phyloP scores from a whole-genome alignment of 2,888 invertebrate genomes.

The Trissolcus brochymenae region DNA sequence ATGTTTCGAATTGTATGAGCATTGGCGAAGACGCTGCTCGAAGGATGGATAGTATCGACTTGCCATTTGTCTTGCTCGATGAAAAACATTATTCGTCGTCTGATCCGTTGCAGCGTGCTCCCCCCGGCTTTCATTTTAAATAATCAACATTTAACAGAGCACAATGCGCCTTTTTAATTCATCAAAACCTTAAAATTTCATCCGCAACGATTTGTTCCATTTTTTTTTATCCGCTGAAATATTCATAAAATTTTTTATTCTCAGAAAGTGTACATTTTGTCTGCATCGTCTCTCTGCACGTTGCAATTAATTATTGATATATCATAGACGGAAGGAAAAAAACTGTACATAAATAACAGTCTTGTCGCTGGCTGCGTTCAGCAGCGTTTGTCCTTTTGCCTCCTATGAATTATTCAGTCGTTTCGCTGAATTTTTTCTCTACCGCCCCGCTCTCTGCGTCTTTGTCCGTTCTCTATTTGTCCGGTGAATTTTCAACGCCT shows the following conservation, averaged over 20 bases:
- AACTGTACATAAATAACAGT: constrained; percentile 12
- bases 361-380: constrained; percentile 9
- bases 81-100: constrained; percentile 66
- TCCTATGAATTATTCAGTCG: constrained; percentile 33
- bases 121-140: too few species aligned
- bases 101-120: background rate
- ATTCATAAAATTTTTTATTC: too few species aligned
- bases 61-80: constrained; percentile 71
- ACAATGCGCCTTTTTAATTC: too few species aligned
- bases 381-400: constrained; percentile 20
- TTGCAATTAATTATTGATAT: constrained; percentile 26
- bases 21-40: constrained; percentile 3
- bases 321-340: constrained; percentile 1
- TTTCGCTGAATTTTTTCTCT: constrained; percentile 18
- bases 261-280: background rate
- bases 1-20: constrained; percentile 14
- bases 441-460: background rate
- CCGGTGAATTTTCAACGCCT: constrained; percentile 9
- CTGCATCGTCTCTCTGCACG: background rate
- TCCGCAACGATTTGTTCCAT: background rate
- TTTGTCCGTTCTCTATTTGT: constrained; percentile 11
- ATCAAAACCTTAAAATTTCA: constrained; percentile 1
- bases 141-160: too few species aligned
- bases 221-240: background rate
- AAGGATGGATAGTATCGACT: constrained; percentile 67